Base-by-base conservation (phyloP, 2,888 invertebrate species). In the Heliconius charithonia region DNA sequence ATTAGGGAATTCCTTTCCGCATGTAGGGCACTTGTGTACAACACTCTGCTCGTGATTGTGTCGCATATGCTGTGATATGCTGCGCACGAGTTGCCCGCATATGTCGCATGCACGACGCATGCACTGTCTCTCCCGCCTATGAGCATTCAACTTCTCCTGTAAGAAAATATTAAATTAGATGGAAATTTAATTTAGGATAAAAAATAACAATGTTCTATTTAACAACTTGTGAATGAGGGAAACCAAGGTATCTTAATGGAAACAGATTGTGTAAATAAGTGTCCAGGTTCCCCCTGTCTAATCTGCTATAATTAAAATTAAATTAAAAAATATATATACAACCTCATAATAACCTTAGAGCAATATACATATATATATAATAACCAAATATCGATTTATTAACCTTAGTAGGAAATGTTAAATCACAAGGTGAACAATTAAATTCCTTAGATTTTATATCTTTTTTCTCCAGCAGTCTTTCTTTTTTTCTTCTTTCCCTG, bases 41-140 rank as follows among this genome's bases (percentile, higher is more conserved):
- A 88, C 87, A 6, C 83, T 83, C 82, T 93, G 90, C 84, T 93
- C 93, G 86, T 94, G 95, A 72, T 91, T 91, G 79, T 92, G 90
- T 0, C 93, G 89, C 93, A 93, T 93, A 83, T 95, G 94, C 77
- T 93, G 93, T 6, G 91, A 86, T 74, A 95, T 93, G 83, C 91
- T 93, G 67, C 93, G 85, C 67, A 94, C 94, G 0, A 94, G 88
- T 81, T 94, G 93, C 0, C 94, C 94, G 82, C 94, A 95, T 9
- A 95, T 84, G 77, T 95, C 94, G 80, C 94, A 95, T n/a, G 94
- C 93, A 4, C 92, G 92, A 45, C 92, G 88, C 92, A 92, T 92
- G 82, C 94, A 94, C 81, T 92, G 92, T 9, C 93, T 89, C 83
- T 93, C 93, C 37, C 93, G 91, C 4, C 94, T 90, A 81, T 95